phyloP scores from a whole-genome alignment of 1,140 invertebrate species.

The Drosophila sproati region DNA sequence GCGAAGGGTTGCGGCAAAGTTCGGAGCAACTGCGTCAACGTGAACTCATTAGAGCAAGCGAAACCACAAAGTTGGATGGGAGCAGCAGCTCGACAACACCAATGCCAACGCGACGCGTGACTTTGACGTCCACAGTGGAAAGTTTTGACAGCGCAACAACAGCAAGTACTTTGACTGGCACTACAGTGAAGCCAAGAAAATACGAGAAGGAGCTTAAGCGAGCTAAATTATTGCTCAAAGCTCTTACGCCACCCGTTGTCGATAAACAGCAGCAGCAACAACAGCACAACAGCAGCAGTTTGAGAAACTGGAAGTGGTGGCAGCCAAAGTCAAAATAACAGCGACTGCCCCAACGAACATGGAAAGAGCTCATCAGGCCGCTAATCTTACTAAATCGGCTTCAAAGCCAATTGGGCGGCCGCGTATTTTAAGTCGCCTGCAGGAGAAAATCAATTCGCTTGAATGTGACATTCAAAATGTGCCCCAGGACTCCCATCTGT shows the following conservation, averaged over 20 bases:
- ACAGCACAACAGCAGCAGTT: constrained; percentile 17
- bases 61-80: constrained; percentile 37
- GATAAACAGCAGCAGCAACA: not conserved
- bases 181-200: constrained; percentile 60
- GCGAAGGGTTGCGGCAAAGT: constrained; percentile 55
- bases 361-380: constrained; percentile 24
- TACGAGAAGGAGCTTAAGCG: constrained; percentile 78
- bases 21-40: constrained; percentile 38
- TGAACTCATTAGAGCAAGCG: constrained; percentile 41
- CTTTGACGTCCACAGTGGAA: constrained; percentile 43
- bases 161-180: constrained; percentile 3
- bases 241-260: constrained; percentile 50
- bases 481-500: constrained; percentile 87
- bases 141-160: constrained; percentile 39
- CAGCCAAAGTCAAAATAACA: constrained; percentile 55
- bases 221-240: constrained; percentile 82
- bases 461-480: constrained; percentile 87
- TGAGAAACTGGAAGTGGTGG: constrained; percentile 61
- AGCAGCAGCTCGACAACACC: constrained; percentile 32
- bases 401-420: constrained; percentile 81
- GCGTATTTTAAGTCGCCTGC: constrained; percentile 84
- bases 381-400: constrained; percentile 74
- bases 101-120: constrained; percentile 36
- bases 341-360: constrained; percentile 23
- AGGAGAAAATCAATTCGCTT: constrained; percentile 87